These are phyloP conservation scores for Omphaloscelis lunosa DNA, from an alignment of 2,888 invertebrate genomes.

Conservation along the genomic window DNA sequence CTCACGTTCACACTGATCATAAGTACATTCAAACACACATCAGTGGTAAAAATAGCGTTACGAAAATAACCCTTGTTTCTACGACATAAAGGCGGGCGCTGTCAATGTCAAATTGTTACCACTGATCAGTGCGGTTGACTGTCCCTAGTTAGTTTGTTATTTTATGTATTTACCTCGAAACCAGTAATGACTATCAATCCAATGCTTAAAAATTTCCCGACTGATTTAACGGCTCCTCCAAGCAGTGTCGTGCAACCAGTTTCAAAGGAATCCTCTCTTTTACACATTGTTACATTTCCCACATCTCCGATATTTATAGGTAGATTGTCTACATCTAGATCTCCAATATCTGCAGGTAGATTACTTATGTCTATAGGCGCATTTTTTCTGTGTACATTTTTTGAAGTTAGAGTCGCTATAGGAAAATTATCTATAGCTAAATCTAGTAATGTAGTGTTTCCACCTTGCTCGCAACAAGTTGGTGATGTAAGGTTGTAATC, in stretches of 20 bases:
- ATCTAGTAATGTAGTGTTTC: background rate
- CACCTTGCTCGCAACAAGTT: slow-evolving; percentile 40
- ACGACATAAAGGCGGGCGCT: background rate
- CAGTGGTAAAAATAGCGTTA: background rate
- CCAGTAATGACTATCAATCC: slow-evolving; percentile 12
- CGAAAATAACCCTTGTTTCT: background rate
- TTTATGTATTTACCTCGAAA: slow-evolving; percentile 37
- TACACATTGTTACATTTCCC: slow-evolving; percentile 22
- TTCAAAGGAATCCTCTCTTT: slow-evolving; percentile 42
- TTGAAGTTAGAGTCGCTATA: slow-evolving; percentile 1
- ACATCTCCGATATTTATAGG: background rate
- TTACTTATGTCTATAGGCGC: background rate
- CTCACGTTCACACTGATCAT: background rate
- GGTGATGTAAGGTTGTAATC: slow-evolving; percentile 28
- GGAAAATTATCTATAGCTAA: background rate
- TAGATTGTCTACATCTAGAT: background rate
- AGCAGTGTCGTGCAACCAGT: slow-evolving; percentile 43
- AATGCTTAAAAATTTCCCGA: background rate
- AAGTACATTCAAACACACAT: background rate
- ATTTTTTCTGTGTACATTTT: background rate
- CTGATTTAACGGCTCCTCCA: background rate
- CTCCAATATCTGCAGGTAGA: background rate
- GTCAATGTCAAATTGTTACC: background rate
- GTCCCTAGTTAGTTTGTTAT: background rate
- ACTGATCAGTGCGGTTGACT: background rate